Conservation (phyloP, 2,113 vertebrate species). For the Tachysurus fulvidraco region DNA sequence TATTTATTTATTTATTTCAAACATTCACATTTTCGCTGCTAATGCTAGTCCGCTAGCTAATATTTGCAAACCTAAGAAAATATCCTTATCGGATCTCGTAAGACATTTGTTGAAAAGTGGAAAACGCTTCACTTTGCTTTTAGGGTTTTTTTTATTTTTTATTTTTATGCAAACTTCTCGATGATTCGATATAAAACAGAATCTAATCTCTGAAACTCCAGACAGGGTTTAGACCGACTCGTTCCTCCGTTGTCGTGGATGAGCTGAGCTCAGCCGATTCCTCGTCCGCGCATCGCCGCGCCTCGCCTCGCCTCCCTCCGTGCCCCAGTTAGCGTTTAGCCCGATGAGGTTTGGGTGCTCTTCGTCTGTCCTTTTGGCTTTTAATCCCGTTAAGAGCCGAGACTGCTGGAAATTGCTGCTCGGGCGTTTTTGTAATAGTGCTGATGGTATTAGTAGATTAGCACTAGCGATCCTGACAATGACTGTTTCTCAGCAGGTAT, state of each 20-base stretch:
- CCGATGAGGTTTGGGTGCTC: conserved; percentile 3
- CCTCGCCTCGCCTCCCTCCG: background rate
- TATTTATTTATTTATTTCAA: no score
- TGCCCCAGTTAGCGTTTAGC: background rate
- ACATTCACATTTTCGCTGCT: no score
- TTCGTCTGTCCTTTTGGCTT: conserved; percentile 36
- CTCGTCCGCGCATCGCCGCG: background rate
- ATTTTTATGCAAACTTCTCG: background rate
- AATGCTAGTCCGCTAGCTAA: no score
- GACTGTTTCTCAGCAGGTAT: background rate
- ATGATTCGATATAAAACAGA: background rate
- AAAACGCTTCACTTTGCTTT: background rate
- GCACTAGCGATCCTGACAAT: conserved; percentile 1
- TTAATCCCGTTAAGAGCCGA: conserved; percentile 46
- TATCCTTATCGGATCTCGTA: no score
- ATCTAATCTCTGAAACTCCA: background rate
- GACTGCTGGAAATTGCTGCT: conserved; percentile 23
- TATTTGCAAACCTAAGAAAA: no score
- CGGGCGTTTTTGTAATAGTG: conserved; percentile 1
- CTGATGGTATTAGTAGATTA: conserved; percentile 42
- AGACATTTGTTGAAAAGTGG: background rate
- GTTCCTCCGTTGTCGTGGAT: background rate
- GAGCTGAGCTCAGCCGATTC: conserved; percentile 6
- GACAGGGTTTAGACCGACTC: background rate
- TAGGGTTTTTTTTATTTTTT: background rate